A percentile compares a stretch with the other conserved stretches of the same genome.
These are phyloP conservation scores for Agapostemon virescens DNA, from an alignment of 2,888 invertebrate species.

Conservation along the genomic window DNA sequence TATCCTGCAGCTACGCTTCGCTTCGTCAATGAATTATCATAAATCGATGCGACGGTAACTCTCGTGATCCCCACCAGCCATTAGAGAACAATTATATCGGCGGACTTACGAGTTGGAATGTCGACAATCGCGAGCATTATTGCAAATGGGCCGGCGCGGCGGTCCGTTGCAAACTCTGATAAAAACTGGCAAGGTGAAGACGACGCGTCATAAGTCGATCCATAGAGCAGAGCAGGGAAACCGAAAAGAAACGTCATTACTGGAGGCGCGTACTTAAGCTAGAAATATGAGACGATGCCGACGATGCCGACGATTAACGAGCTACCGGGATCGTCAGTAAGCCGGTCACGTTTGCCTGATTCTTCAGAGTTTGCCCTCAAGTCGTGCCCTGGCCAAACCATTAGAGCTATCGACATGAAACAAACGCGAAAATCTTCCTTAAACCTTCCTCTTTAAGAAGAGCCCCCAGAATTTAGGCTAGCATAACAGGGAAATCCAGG, in stretches of 20 bases:
- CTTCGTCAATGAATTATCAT: slow-evolving; percentile 33
- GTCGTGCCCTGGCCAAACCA: too few relatives aligned
- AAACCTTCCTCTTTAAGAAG: too few relatives aligned
- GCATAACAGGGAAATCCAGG: too few relatives aligned
- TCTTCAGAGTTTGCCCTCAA: slow-evolving; percentile 22
- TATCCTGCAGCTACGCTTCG: neutral
- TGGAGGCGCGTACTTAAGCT: slow-evolving; percentile 44
- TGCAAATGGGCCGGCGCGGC: slow-evolving; percentile 31
- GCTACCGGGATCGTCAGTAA: slow-evolving; percentile 29
- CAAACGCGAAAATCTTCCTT: too few relatives aligned
- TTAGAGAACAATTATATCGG: slow-evolving; percentile 33
- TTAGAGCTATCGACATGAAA: too few relatives aligned
- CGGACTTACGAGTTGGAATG: slow-evolving; percentile 36
- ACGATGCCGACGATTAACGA: slow-evolving; percentile 58
- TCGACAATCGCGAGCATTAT: slow-evolving; percentile 38
- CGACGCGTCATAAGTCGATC: slow-evolving; percentile 40
- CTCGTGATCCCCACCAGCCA: slow-evolving; percentile 15
- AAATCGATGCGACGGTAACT: slow-evolving; percentile 24
- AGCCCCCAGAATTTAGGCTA: too few relatives aligned
- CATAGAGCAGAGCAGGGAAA: slow-evolving; percentile 16
- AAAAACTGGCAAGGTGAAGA: slow-evolving; percentile 36
- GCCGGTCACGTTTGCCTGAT: slow-evolving; percentile 43
- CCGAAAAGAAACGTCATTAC: slow-evolving; percentile 49
- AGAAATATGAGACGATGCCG: slow-evolving; percentile 40
- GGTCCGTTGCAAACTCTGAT: slow-evolving; percentile 1